phyloP scores from a whole-genome alignment of 2,888 invertebrate genomes.

The Lymantria dispar region DNA sequence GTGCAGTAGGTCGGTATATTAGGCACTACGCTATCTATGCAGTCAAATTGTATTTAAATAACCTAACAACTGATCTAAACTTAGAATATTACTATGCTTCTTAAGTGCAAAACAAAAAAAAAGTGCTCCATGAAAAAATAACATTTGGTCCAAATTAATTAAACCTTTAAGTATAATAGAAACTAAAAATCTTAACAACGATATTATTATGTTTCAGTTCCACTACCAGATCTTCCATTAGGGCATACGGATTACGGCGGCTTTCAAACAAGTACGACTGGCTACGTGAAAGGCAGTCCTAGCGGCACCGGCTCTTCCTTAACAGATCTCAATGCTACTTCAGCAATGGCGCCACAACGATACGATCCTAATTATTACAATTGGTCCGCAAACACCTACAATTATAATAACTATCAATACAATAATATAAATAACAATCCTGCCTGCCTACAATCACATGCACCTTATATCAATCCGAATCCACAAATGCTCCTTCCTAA shows the following conservation, averaged over 20 bases:
- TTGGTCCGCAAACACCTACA: constrained; percentile 85
- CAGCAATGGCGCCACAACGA: constrained; percentile 57
- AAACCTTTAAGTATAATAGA: too few relatives aligned
- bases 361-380: constrained; percentile 83
- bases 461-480: constrained; percentile 83
- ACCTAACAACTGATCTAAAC: too few relatives aligned
- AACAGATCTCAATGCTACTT: constrained; percentile 69
- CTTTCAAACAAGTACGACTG: constrained; percentile 59
- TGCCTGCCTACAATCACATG: constrained; percentile 77
- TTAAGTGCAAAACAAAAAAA: too few relatives aligned
- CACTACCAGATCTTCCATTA: constrained; percentile 80
- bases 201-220: constrained; percentile 44
- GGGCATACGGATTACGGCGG: constrained; percentile 69
- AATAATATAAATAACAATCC: constrained; percentile 82
- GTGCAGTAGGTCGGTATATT: too few relatives aligned
- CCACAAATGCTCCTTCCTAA: constrained; percentile 90
- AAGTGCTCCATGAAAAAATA: too few relatives aligned
- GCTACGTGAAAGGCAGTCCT: constrained; percentile 67
- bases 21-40: too few relatives aligned
- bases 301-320: constrained; percentile 59
- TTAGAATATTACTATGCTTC: too few relatives aligned
- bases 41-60: too few relatives aligned
- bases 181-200: not conserved
- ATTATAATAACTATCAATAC: constrained; percentile 88
- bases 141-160: too few relatives aligned